phyloP scores from a whole-genome alignment of 2,797 vertebrate species.

The Sebastes oblongus region DNA sequence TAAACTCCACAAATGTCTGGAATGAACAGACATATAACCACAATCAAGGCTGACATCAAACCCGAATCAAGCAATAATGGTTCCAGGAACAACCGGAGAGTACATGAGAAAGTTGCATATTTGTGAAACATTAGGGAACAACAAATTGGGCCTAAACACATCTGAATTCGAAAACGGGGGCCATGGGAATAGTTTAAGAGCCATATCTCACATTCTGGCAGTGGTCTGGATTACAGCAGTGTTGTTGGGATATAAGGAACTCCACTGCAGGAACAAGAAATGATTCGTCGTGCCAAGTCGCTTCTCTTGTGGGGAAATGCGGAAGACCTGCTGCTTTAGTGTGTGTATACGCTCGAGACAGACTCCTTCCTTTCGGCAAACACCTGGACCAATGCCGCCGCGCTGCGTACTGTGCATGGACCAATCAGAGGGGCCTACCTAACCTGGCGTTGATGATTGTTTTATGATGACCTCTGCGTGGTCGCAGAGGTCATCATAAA shows the following conservation, averaged over 20 bases:
- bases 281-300: no score
- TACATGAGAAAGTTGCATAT: conserved; percentile 32
- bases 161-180: conserved; percentile 14
- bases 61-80: neutral
- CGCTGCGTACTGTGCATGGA: conserved; percentile 76
- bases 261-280: neutral
- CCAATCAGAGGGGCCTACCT: conserved; percentile 76
- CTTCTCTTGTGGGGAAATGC: conserved; percentile 72
- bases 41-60: neutral
- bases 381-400: conserved; percentile 79
- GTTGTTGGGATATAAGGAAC: neutral
- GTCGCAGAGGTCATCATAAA: conserved; percentile 58
- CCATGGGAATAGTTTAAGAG: conserved; percentile 40
- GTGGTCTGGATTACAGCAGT: conserved; percentile 16
- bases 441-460: conserved; percentile 67
- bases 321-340: conserved; percentile 81
- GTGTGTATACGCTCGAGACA: conserved; percentile 74
- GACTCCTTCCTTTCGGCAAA: conserved; percentile 75
- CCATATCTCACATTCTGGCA: conserved; percentile 20
- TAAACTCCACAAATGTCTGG: neutral
- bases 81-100: neutral
- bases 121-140: conserved; percentile 41
- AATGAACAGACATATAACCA: neutral
- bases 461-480: no score
- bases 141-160: neutral